A percentile compares a stretch with the other conserved stretches of the same genome.
These are phyloP conservation scores for Nomada ferruginata DNA, from an alignment of 2,888 invertebrate genomes.

Conservation along the genomic window DNA sequence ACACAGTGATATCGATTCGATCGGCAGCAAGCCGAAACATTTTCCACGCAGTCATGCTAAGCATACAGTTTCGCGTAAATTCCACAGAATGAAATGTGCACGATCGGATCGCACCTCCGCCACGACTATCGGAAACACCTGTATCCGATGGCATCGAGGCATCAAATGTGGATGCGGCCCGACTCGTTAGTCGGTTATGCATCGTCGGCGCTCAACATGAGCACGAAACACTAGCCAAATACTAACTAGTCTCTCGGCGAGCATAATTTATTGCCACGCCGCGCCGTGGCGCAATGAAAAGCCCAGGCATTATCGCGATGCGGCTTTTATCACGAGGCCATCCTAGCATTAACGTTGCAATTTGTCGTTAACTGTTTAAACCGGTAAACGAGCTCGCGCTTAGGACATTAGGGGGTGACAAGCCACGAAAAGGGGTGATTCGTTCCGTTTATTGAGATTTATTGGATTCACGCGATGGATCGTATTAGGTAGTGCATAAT, in stretches of 20 bases:
- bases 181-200: constrained; percentile 60
- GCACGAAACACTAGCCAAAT: constrained; percentile 56
- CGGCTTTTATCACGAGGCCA: constrained; percentile 48
- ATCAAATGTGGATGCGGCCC: constrained; percentile 57
- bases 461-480: not conserved
- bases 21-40: constrained; percentile 21
- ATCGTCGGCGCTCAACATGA: constrained; percentile 45
- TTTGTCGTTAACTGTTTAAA: constrained; percentile 49
- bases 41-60: constrained; percentile 32
- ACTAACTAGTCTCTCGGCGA: constrained; percentile 47
- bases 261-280: constrained; percentile 55
- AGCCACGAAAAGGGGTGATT: not conserved
- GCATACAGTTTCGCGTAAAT: constrained; percentile 42
- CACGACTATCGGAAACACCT: constrained; percentile 54
- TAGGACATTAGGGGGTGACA: constrained; percentile 20
- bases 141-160: constrained; percentile 52
- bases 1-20: not conserved
- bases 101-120: constrained; percentile 14
- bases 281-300: constrained; percentile 51
- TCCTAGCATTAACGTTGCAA: constrained; percentile 45
- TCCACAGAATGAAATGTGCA: constrained; percentile 26
- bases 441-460: constrained; percentile 23
- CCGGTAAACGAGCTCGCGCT: constrained; percentile 17
- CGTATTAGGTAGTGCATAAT: no score
- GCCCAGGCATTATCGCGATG: constrained; percentile 54